These are phyloP conservation scores for Emmelina monodactyla DNA, from an alignment of 2,888 invertebrate species.

Conservation along the genomic window DNA sequence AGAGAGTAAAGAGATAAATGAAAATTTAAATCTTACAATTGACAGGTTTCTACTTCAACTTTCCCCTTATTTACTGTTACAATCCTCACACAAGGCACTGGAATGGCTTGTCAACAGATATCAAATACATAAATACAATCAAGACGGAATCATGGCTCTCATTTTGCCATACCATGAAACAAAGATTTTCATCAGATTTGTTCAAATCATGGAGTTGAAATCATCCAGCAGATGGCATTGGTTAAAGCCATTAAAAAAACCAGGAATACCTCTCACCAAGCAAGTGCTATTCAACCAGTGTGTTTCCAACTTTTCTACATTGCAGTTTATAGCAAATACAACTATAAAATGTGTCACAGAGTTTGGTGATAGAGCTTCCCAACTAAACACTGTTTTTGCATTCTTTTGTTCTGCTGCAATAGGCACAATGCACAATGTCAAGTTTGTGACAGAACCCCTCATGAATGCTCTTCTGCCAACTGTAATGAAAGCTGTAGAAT, in stretches of 20 bases:
- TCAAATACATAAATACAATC: slow-evolving; percentile 88
- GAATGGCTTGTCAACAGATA: slow-evolving; percentile 96
- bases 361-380: slow-evolving; percentile 64
- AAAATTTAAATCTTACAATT: slow-evolving; percentile 76
- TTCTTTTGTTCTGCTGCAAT: slow-evolving; percentile 82
- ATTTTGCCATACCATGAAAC: slow-evolving; percentile 94
- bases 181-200: slow-evolving; percentile 81
- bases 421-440: slow-evolving; percentile 70
- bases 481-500: slow-evolving; percentile 74
- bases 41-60: slow-evolving; percentile 80
- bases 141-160: slow-evolving; percentile 78
- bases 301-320: slow-evolving; percentile 48
- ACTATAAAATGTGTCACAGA: slow-evolving; percentile 60
- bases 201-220: slow-evolving; percentile 78
- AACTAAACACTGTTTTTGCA: slow-evolving; percentile 75
- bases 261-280: slow-evolving; percentile 78
- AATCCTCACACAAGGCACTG: slow-evolving; percentile 84
- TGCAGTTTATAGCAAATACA: slow-evolving; percentile 35
- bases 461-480: slow-evolving; percentile 75
- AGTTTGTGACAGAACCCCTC: slow-evolving; percentile 68
- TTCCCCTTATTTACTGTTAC: slow-evolving; percentile 89
- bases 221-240: slow-evolving; percentile 77
- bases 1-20: slow-evolving; percentile 76
- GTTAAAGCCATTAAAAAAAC: slow-evolving; percentile 76
- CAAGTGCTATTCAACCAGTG: slow-evolving; percentile 77